Evolutionary conservation across 2,797 vertebrate genomes (phyloP), one percentile per base, ranked within the genome.

Genomic region (Channa striata): DNA sequence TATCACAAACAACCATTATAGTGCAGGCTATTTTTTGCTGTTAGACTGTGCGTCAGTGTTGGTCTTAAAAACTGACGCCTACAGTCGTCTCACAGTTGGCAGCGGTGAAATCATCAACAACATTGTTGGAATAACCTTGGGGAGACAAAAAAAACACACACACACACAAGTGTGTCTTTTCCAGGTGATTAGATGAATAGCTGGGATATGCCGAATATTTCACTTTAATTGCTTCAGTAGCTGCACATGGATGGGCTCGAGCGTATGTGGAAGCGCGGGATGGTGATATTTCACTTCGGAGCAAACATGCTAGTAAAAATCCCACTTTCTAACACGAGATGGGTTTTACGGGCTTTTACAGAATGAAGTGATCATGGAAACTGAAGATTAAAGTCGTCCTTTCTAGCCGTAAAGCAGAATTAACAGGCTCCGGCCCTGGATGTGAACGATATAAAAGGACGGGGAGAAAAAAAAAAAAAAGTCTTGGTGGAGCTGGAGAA

Each of bases 281-380:
- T 81, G 79, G 77, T 62, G 63, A 88, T 90, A 83, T 90, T 92
- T 92, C 82, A 92, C 81, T 90, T 84, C 60, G 80, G 69, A 64
- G 68, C 74, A 88, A 90, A 86, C 76, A 77, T 65, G 66, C 70
- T 72, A 76, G 86, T 92, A 92, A 92, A 93, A 86, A 83, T 68
- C 74, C 50, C 78, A 79, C 84, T 89, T 82, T 81, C 77, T 58
- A 73, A 77, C 88, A 66, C 75, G 77, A 74, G 81, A 74, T 76
- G 73, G 73, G 72, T 87, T 93, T 94, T 93, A 91, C 89, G 73
- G 77, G 86, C 92, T 92, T 92, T 93, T 92, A 93, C 90, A 82
- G 82, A 90, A 93, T 92, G 84, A 93, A 90, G 78, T 89, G 90
- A 92, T 90, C 82, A 81, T 71, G 82, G 86, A 91, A 92, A 88